Conservation (phyloP, 2,888 invertebrate species). For the Lasioglossum lativentre region DNA sequence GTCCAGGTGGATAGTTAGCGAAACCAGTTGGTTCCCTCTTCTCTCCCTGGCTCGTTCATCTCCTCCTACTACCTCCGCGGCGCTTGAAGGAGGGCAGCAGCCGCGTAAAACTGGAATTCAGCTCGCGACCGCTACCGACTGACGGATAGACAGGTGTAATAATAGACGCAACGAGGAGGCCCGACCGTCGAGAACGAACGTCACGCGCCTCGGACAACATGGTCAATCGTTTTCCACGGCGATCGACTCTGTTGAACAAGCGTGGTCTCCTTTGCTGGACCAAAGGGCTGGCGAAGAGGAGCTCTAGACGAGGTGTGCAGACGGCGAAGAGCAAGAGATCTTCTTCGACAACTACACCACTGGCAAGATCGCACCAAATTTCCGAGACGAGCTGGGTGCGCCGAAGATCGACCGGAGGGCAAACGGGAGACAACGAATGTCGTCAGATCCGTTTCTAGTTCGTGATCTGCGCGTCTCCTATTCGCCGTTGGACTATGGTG, state of each 20-base stretch:
- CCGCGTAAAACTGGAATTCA: slow-evolving; percentile 79
- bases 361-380: neutral
- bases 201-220: neutral
- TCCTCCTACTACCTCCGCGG: slow-evolving; percentile 67
- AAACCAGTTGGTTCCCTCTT: slow-evolving; percentile 73
- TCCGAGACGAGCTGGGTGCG: neutral
- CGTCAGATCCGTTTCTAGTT: neutral
- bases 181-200: slow-evolving; percentile 64
- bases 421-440: no score
- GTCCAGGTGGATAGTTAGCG: slow-evolving; percentile 69
- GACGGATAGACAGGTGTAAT: slow-evolving; percentile 80
- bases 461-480: no score
- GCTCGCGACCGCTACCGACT: slow-evolving; percentile 61
- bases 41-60: slow-evolving; percentile 60
- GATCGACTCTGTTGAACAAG: neutral
- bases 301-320: neutral
- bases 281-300: neutral
- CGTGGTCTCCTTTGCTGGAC: neutral
- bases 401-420: neutral
- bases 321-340: neutral
- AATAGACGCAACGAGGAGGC: slow-evolving; percentile 81
- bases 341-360: no score
- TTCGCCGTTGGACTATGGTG: neutral
- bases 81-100: slow-evolving; percentile 62
- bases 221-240: neutral